A percentile compares a stretch with the other conserved stretches of the same genome.
These are phyloP conservation scores for Acheta domesticus DNA, from an alignment of 2,888 invertebrate genomes.

Conservation along the genomic window DNA sequence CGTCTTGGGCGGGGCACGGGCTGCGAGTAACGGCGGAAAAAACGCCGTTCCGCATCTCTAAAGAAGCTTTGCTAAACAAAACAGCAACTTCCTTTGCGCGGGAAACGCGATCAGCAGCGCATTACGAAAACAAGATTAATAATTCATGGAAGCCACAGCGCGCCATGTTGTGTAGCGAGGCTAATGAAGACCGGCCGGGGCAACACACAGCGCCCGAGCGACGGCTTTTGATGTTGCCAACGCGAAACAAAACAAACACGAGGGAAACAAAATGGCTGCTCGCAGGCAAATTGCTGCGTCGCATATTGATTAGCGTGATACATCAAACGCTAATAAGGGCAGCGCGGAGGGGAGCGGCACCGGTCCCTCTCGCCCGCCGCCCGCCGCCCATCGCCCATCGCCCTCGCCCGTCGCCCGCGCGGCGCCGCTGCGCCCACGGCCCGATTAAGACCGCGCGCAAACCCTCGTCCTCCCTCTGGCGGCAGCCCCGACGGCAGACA, in stretches of 20 bases:
- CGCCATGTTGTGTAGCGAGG: slow-evolving; percentile 23
- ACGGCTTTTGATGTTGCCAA: slow-evolving; percentile 29
- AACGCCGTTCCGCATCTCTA: not conserved
- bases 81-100: slow-evolving; percentile 1
- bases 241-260: slow-evolving; percentile 26
- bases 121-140: slow-evolving; percentile 26
- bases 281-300: slow-evolving; percentile 7
- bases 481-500: not conserved
- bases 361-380: not conserved
- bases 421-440: not conserved
- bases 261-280: slow-evolving; percentile 31
- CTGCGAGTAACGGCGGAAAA: not conserved
- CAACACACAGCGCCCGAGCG: slow-evolving; percentile 20
- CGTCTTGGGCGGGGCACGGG: not conserved
- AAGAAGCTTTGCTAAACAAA: slow-evolving; percentile 21
- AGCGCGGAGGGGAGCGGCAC: not conserved
- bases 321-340: slow-evolving; percentile 29
- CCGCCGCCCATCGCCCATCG: not conserved
- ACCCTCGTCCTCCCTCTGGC: not conserved
- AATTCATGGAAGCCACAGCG: slow-evolving; percentile 23
- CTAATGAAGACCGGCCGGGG: slow-evolving; percentile 29
- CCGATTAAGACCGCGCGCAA: not conserved
- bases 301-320: slow-evolving; percentile 31
- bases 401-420: not conserved
- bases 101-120: slow-evolving; percentile 22